Percentiles rank a stretch among this genome's conserved stretches.
Evolutionary conservation across 2,888 invertebrate species (phyloP).

Genomic region (Cheiracanthium punctorium): DNA sequence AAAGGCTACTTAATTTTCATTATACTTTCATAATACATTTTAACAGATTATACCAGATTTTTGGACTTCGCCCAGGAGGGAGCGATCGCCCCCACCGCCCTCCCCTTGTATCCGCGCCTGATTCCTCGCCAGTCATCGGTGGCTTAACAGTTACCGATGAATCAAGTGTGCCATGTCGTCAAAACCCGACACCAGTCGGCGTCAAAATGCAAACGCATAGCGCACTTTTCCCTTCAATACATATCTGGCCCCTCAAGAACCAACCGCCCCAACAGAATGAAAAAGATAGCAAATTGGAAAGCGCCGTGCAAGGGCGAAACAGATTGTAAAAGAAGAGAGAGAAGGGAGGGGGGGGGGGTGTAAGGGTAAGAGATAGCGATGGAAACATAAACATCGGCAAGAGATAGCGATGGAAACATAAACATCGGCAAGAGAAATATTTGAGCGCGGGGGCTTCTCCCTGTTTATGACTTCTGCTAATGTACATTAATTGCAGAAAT

Average conservation of each 20-base stretch:
- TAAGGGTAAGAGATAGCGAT: slow-evolving; percentile 23
- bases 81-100: too few species aligned
- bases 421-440: slow-evolving; percentile 41
- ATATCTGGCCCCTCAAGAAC: not conserved
- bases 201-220: too few species aligned
- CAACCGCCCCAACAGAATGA: not conserved
- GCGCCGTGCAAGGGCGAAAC: slow-evolving; percentile 13
- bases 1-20: too few species aligned
- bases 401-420: slow-evolving; percentile 28
- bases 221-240: not conserved
- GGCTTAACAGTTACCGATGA: too few species aligned
- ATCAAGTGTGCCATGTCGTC: too few species aligned
- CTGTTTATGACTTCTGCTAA: slow-evolving; percentile 53
- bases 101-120: too few species aligned
- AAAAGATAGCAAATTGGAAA: slow-evolving; percentile 27
- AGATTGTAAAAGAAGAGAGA: not conserved
- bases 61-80: too few species aligned
- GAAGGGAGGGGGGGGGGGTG: too few species aligned
- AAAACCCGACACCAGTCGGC: too few species aligned
- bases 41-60: too few species aligned
- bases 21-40: too few species aligned
- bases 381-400: slow-evolving; percentile 30
- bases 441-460: slow-evolving; percentile 22
- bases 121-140: too few species aligned
- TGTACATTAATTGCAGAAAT: slow-evolving; percentile 60